A percentile compares a stretch with the other conserved stretches of the same genome.
These are phyloP conservation scores for Odontocolon sp. DNA, from an alignment of 2,888 invertebrate genomes.

Conservation along the genomic window DNA sequence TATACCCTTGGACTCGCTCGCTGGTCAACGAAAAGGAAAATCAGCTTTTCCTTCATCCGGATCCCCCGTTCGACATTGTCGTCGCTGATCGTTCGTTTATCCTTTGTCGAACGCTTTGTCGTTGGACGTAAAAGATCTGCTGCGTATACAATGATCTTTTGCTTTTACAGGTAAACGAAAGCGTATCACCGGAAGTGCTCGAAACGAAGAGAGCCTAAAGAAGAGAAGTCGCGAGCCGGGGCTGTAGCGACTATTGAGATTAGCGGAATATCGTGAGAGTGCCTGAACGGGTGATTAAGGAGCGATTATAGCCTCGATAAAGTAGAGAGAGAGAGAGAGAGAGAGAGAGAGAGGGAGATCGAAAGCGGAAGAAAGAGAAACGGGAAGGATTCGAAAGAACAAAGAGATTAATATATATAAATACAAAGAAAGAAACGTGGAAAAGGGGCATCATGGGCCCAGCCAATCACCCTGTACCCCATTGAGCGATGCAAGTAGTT, in stretches of 20 bases:
- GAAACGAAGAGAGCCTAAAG: slow-evolving; percentile 71
- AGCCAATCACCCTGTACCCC: slow-evolving; percentile 74
- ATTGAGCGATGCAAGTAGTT: slow-evolving; percentile 81
- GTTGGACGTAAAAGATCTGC: background rate
- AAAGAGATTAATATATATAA: slow-evolving; percentile 26
- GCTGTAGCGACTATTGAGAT: slow-evolving; percentile 72
- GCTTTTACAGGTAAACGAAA: slow-evolving; percentile 73
- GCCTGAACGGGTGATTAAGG: slow-evolving; percentile 51
- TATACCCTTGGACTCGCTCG: background rate
- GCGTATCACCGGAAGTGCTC: slow-evolving; percentile 70
- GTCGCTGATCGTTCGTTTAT: slow-evolving; percentile 10
- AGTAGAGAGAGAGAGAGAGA: slow-evolving; percentile 3
- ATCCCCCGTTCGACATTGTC: slow-evolving; percentile 10
- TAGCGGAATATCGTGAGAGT: slow-evolving; percentile 35
- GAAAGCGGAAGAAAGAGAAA: slow-evolving; percentile 17
- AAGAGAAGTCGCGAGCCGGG: slow-evolving; percentile 71
- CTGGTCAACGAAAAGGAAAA: slow-evolving; percentile 9
- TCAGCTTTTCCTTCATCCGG: slow-evolving; percentile 18
- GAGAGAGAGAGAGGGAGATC: slow-evolving; percentile 35
- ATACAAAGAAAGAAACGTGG: slow-evolving; percentile 25
- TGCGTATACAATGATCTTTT: background rate
- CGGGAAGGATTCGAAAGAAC: slow-evolving; percentile 28
- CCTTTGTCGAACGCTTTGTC: slow-evolving; percentile 27
- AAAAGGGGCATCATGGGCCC: slow-evolving; percentile 74
- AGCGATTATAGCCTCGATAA: slow-evolving; percentile 41